A percentile compares a stretch with the other conserved stretches of the same genome.
Conservation (phyloP, 2,888 invertebrate species). For the Papilio elwesi region DNA sequence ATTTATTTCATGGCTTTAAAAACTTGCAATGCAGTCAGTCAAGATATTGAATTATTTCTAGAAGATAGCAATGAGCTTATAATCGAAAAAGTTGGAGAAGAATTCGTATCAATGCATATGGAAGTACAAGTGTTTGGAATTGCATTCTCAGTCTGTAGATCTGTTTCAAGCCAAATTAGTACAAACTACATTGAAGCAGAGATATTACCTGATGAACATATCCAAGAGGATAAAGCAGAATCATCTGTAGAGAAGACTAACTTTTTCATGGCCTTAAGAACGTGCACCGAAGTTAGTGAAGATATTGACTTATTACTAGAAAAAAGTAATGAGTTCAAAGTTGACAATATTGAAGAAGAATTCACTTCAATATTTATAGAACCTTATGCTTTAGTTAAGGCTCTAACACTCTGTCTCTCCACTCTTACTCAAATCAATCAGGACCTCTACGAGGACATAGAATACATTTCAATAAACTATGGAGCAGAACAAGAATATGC, state of each 20-base stretch:
- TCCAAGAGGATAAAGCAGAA: background rate
- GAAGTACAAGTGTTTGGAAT: background rate
- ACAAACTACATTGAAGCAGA: slow-evolving; percentile 10
- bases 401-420: background rate
- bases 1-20: background rate
- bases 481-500: slow-evolving; percentile 7
- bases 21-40: background rate
- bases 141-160: background rate
- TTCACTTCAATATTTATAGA: background rate
- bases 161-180: background rate
- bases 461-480: background rate
- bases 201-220: background rate
- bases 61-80: background rate
- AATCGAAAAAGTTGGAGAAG: background rate
- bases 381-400: slow-evolving; percentile 10
- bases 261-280: background rate
- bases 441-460: background rate
- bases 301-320: background rate
- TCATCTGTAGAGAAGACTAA: background rate
- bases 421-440: background rate
- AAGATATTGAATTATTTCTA: background rate
- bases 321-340: background rate
- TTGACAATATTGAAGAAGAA: background rate
- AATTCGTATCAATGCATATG: background rate
- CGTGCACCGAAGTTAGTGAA: background rate